Evolutionary conservation across 2,797 vertebrate genomes (phyloP).

Genomic region (Paratrypauchen microcephalus): DNA sequence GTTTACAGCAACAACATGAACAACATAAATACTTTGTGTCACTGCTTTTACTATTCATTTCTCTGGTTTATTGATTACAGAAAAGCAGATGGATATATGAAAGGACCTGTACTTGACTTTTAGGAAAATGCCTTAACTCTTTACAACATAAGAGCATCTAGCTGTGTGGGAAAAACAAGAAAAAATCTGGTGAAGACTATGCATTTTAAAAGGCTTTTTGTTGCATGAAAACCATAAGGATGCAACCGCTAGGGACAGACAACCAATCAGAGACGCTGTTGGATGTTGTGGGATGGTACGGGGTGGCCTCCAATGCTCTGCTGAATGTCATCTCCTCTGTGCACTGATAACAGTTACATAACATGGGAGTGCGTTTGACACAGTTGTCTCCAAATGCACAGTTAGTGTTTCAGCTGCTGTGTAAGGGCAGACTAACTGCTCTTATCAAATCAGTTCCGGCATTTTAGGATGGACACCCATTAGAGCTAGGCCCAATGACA

Average conservation of each 20-base stretch:
- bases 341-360: neutral
- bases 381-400: neutral
- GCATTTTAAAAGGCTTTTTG: no score
- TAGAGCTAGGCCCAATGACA: neutral
- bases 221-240: no score
- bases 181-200: no score
- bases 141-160: no score
- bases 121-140: no score
- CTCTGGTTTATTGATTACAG: neutral
- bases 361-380: neutral
- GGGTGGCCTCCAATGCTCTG: neutral
- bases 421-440: neutral
- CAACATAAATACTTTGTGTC: neutral
- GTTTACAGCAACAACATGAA: neutral
- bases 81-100: neutral
- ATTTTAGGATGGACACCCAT: neutral
- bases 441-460: neutral
- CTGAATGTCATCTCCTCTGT: neutral
- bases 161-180: no score
- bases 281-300: no score
- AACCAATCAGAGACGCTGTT: no score
- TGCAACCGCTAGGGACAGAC: no score
- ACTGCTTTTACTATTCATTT: neutral
- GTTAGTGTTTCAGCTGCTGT: constrained; percentile 1
- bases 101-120: neutral